Base-by-base conservation (phyloP, 2,888 invertebrate genomes). In the Eupithecia exiguata region DNA sequence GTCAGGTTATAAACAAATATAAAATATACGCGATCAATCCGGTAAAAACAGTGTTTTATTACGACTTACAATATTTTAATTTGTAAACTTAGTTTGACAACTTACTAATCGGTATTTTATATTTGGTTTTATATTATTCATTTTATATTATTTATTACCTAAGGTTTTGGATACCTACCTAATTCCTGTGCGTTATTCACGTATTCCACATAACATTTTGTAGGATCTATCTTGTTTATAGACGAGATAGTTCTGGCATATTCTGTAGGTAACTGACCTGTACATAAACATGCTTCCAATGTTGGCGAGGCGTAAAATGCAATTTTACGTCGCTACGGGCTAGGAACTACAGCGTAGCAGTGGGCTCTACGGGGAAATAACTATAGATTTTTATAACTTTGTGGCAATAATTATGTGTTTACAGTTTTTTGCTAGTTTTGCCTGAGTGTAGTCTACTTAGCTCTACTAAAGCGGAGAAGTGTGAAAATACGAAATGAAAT, bases 301-400 rank as follows among this genome's bases (percentile, higher is more conserved):
- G 43, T 61, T 80, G 76, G 80, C 82, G 82, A 86, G 74, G 84
- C 89, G 86, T 91, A 84, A 90, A 91, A 92, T 90, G 87, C 87
- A 91, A 92, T 92, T 91, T 89, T 82, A 85, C 79, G 77, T 78
- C 40, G 84, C 81, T 84, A 74, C 76, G 74, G 65, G 86, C 86
- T 83, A 79, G 84, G 82, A 83, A 78, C 74, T 72, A 78, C 73
- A 69, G 25, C 40, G 30, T 62, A 62, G 62, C 62, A 35, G 35
- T 35, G 16, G 10, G 35, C 62, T 35, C 62, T 30, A 62, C 12
- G 30, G 35, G 18, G 5, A 35, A 49, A 18, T 49, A n/a, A 18
- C 35, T 35, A 35, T 35, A 35, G 2, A 18, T 18, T 30, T 16
- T 35, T 35, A 16, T 12, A 62, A 9, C 30, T 62, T 30, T 18